Base-by-base conservation (phyloP, 2,888 invertebrate genomes). In the Rhyacophila evoluta region DNA sequence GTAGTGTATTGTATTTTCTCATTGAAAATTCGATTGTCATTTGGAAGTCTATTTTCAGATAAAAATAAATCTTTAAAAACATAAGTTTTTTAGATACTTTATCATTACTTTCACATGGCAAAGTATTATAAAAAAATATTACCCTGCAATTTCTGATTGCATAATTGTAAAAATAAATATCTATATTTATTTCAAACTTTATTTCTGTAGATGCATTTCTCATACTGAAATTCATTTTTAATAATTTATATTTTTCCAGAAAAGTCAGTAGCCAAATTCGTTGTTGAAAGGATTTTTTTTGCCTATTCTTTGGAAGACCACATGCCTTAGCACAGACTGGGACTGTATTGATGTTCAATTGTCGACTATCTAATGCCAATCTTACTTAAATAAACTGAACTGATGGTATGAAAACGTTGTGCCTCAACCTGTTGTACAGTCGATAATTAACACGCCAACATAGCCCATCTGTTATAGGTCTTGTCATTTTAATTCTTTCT, bases 11-110 rank as follows among this genome's bases (percentile, higher is more conserved):
- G n/a, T n/a, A n/a, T n/a, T n/a, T n/a, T n/a, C 41, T 4, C 15
- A 41, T 15, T 41, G 41, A 12, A 55, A 10, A 55, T 55, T 55
- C 55, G 55, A 55, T 55, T 55, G 55, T 55, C 55, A 55, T 55
- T 8, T 25, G 25, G 5, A 6, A 4, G 29, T 33, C 6, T 33
- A 33, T 33, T 33, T 55, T 55, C 25, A 8, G 4, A 4, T 4
- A 4, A 33, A 33, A 33, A 55, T 55, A 19, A 19, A 10, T 55
- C 55, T 55, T 10, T n/a, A 55, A 55, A 55, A 55, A 55, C 19
- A 55, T 19, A n/a, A n/a, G n/a, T n/a, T n/a, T n/a, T n/a, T n/a
- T n/a, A n/a, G n/a, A n/a, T n/a, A n/a, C n/a, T n/a, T n/a, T n/a
- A n/a, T n/a, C n/a, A n/a, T 33, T 33, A 33, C 29, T 33, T 33